Evolutionary conservation across 2,113 vertebrate genomes (phyloP), one percentile per base, ranked within the genome.

Genomic region (Pleuronectes platessa): DNA sequence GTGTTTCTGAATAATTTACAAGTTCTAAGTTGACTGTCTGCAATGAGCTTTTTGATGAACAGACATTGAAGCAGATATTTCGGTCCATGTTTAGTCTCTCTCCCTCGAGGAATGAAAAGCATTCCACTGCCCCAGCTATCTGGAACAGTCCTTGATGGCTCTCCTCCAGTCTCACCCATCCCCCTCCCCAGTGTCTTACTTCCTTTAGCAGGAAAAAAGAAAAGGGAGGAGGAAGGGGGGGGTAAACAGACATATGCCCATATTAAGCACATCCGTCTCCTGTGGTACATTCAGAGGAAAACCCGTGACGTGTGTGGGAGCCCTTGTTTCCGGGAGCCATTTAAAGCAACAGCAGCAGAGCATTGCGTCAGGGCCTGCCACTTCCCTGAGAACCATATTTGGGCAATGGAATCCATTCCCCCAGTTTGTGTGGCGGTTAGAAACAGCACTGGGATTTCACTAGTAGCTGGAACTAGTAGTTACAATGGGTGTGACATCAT

Each of bases 281-380:
- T 74, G 76, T 79, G 78, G 76, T 63, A 61, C 80, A 71, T 4
- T 51, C 63, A 68, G 73, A 92, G 88, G 89, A 90, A 90, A 90
- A 90, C 89, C 89, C 88, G 65, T 92, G 89, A 92, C 84, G 89
- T 59, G 58, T 3, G 59, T 60, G 88, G 89, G 83, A 88, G 89
- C 88, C 83, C 89, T 83, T 68, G 56, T 82, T 90, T 92, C 90
- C 88, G 88, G 89, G 35, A 76, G 81, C 86, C 86, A 86, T 88
- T 85, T 90, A 88, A 90, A 92, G 86, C 42, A 72, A 75, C 82
- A 89, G 68, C 24, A 56, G 42, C 40, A 0, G 23, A 18, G 42
- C 51, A 53, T 77, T 78, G 78, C 83, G 47, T 86, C 78, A 87
- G 68, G 35, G 68, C 31, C 18, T 7, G 61, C 54, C 14, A 45